phyloP scores from a whole-genome alignment of 2,888 invertebrate genomes.

The Drosophila mimetica region DNA sequence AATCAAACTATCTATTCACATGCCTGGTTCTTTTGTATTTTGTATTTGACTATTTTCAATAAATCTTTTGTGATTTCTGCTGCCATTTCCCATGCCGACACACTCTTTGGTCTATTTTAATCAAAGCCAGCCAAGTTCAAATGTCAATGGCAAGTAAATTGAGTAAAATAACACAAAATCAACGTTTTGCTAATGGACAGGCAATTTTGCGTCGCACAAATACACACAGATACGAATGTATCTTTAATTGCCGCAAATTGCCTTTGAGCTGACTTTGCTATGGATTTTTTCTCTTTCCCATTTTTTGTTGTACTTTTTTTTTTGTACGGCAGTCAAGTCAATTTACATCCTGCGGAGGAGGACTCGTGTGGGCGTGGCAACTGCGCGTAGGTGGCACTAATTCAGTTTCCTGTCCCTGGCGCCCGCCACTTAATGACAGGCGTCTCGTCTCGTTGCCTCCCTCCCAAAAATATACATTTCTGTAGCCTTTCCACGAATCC shows the following conservation, averaged over 20 bases:
- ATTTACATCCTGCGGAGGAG: conserved; percentile 43
- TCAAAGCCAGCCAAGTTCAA: conserved; percentile 65
- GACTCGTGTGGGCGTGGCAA: conserved; percentile 21
- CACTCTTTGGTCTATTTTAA: conserved; percentile 48
- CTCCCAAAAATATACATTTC: not conserved
- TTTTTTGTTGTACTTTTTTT: conserved; percentile 4
- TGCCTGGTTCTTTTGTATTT: conserved; percentile 8
- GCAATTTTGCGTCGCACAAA: conserved; percentile 61
- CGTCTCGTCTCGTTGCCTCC: conserved; percentile 28
- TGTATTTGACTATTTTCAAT: conserved; percentile 24
- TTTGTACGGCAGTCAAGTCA: conserved; percentile 26
- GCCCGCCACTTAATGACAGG: conserved; percentile 47
- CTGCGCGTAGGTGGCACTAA: conserved; percentile 40
- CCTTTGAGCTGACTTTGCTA: conserved; percentile 47
- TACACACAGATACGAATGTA: conserved; percentile 38
- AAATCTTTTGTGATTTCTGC: conserved; percentile 24
- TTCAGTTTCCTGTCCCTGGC: conserved; percentile 46
- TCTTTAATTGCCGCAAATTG: conserved; percentile 74
- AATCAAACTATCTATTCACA: conserved; percentile 29
- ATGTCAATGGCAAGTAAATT: conserved; percentile 77
- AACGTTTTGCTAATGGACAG: conserved; percentile 63
- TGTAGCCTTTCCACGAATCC: conserved; percentile 35
- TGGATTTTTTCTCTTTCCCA: conserved; percentile 15
- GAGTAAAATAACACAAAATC: conserved; percentile 47
- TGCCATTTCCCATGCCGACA: conserved; percentile 10